A percentile compares a stretch with the other conserved stretches of the same genome.
These are phyloP conservation scores for Dermolepida albohirtum DNA, from an alignment of 2,888 invertebrate species.

Conservation along the genomic window DNA sequence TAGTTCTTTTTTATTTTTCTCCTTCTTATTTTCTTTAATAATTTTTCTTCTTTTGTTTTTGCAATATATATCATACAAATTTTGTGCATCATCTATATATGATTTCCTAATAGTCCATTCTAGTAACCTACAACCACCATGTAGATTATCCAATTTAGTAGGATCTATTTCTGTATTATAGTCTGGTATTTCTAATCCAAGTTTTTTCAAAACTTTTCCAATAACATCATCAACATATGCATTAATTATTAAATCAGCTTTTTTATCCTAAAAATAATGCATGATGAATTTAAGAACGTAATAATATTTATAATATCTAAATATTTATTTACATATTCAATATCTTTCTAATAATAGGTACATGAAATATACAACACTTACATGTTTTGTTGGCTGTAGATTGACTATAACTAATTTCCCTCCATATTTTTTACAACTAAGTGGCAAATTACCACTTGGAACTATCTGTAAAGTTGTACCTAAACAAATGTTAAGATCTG, in stretches of 20 bases:
- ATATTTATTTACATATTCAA: too few species aligned
- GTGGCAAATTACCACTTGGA: constrained; percentile 94
- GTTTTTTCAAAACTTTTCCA: constrained; percentile 77
- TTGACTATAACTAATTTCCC: constrained; percentile 95
- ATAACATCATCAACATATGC: constrained; percentile 90
- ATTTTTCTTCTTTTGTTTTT: constrained; percentile 59
- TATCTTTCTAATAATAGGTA: background rate
- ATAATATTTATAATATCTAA: too few species aligned
- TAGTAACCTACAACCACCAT: constrained; percentile 65
- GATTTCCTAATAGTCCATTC: constrained; percentile 81
- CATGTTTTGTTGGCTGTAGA: constrained; percentile 97
- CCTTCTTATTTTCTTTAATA: constrained; percentile 47
- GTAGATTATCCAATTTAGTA: constrained; percentile 67
- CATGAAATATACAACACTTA: constrained; percentile 64
- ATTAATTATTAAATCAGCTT: constrained; percentile 89
- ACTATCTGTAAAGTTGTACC: constrained; percentile 98
- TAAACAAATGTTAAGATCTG: constrained; percentile 92
- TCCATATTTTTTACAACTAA: constrained; percentile 84
- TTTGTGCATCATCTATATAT: constrained; percentile 72
- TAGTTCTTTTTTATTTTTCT: constrained; percentile 45
- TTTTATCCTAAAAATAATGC: constrained; percentile 76
- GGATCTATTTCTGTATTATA: constrained; percentile 77
- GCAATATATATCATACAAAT: constrained; percentile 69
- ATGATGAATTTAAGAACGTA: background rate
- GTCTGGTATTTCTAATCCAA: constrained; percentile 79